Evolutionary conservation across 2,113 vertebrate species (phyloP).

Genomic region (Jacana jacana): DNA sequence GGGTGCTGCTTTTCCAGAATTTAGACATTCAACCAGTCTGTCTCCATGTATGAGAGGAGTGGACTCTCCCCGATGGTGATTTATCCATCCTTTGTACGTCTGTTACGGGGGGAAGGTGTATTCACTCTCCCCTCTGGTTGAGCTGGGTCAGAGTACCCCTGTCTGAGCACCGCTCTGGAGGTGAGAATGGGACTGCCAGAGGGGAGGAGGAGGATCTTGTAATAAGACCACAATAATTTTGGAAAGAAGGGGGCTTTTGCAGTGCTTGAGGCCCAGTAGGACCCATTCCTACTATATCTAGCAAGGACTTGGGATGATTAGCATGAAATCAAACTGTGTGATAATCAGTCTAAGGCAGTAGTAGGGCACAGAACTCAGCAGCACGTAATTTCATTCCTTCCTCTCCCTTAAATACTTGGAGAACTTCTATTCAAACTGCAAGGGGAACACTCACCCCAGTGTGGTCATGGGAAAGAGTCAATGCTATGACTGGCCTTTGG

Average conservation of each 20-base stretch:
- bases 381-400: not conserved
- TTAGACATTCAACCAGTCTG: not conserved
- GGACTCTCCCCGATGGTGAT: not conserved
- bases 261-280: not conserved
- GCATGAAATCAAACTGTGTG: not conserved
- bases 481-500: not conserved
- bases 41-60: not conserved
- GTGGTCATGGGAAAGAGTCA: not conserved
- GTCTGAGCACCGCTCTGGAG: not conserved
- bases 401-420: not conserved
- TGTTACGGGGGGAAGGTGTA: fast-evolving
- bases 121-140: not conserved
- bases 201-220: not conserved
- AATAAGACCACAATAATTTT: not conserved
- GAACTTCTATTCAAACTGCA: not conserved
- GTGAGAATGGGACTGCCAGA: not conserved
- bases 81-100: not conserved
- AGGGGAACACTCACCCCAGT: not conserved
- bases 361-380: not conserved
- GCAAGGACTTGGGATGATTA: not conserved
- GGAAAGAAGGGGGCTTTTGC: not conserved
- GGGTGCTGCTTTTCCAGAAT: not conserved
- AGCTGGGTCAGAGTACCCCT: not conserved
- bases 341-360: not conserved
- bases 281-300: not conserved